Evolutionary conservation across 2,888 invertebrate genomes (phyloP), one percentile per base, ranked within the genome.

Genomic region (Drosophila diplacantha): DNA sequence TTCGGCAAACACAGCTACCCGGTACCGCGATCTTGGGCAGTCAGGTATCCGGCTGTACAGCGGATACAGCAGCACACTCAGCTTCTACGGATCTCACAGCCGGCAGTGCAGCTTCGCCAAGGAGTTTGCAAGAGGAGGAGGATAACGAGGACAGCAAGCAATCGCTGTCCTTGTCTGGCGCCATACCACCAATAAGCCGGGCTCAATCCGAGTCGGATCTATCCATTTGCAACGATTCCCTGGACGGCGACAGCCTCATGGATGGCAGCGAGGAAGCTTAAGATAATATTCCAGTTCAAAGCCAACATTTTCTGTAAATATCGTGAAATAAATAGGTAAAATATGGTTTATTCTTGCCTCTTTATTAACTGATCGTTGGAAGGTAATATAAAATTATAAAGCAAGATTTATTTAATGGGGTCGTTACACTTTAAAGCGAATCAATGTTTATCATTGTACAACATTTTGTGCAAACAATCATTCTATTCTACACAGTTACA

Each of bases 221-320:
- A 31, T 88, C 89, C 11, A 85, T 89, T 67, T 88, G 88, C 64
- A 88, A 89, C 62, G 89, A 88, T 69, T 88, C 88, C 0, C 74
- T 77, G 8, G 77, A 77, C 35, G 89, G 88, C 18, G 87, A 87
- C 31, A 89, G 88, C 72, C 71, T 86, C n/a, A 74, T 84, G 54
- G 88, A 88, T 43, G 85, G 85, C 32, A 87, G 86, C 43, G 87
- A 88, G 57, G 83, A 84, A 52, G 84, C 84, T 70, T 85, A 85
- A 81, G 31, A 8, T 26, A 41, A 20, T 26, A 26, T 11, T 20
- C n/a, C n/a, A 35, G 16, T 46, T 49, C 44, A 37, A 52, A 46
- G 24, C 26, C 9, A 14, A 41, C 12, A 11, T 31, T 44, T 49
- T 35, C 43, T 82, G 83, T 82, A 79, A 70, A 79, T 81, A 84